Evolutionary conservation across 2,113 vertebrate species (phyloP), one percentile per base, ranked within the genome.

Genomic region (Ptilonorhynchus violaceus): DNA sequence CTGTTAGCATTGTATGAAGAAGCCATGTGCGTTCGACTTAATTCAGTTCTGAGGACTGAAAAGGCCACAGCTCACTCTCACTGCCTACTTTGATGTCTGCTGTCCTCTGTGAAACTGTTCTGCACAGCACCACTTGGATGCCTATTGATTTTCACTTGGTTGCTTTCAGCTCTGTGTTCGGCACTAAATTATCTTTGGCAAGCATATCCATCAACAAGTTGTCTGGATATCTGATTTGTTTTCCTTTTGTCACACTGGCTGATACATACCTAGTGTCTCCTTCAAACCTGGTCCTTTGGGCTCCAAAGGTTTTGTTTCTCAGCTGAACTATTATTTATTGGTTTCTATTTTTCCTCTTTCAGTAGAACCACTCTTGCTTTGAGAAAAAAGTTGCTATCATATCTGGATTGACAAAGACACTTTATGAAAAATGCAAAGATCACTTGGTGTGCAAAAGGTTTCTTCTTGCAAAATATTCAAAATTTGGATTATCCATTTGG

Each of bases 1-100:
- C 95, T 96, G 89, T 97, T 97, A 97, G 94, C 80, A 95, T 96
- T 96, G 96, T 95, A 96, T 92, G 91, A 96, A 84, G 93, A 93
- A 96, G 69, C 93, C 93, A 95, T 96, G 91, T 96, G 95, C 35
- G 0, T 93, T 96, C 49, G 24, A 92, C 94, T 96, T 96, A 91
- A 97, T 96, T 95, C 95, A 75, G 89, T 63, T 93, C 95, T 52
- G 72, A 89, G 89, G 21, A 55, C 86, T 87, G 80, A 96, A 96
- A 95, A 89, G 93, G 56, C 94, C 91, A 78, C 86, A 97, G 91
- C 95, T 97, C 96, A 37, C 93, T 97, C 96, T 96, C 91, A n/a
- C 89, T 89, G 86, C 19, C 3, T 55, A 91, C 95, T 97, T 97
- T 96, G 94, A 96, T 96, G 95, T 93, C 89, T 95, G 89, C 84